These are phyloP conservation scores for Dolichotis patagonum DNA, from an alignment of 2,113 vertebrate species.

Conservation along the genomic window DNA sequence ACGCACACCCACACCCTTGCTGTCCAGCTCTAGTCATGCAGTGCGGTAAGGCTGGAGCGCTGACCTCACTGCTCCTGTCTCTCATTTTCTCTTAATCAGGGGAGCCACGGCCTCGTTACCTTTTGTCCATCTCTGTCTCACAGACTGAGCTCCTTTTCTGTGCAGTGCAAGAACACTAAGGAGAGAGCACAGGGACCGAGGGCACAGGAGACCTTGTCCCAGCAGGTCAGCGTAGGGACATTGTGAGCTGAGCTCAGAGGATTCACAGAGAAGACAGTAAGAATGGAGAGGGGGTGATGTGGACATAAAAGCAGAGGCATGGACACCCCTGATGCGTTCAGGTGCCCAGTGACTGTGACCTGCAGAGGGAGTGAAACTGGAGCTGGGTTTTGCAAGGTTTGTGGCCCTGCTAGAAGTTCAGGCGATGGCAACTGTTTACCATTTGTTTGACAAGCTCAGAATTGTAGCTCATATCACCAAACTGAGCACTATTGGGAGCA, in stretches of 20 bases:
- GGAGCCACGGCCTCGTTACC: background rate
- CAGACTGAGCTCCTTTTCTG: background rate
- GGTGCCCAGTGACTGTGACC: background rate
- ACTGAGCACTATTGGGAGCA: background rate
- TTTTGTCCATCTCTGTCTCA: background rate
- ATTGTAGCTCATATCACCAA: background rate
- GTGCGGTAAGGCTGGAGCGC: background rate
- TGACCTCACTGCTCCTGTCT: background rate
- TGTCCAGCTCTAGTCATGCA: background rate
- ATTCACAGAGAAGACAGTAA: background rate
- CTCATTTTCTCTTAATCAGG: background rate
- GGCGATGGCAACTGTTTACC: background rate
- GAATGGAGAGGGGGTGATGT: background rate
- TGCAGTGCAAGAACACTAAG: background rate
- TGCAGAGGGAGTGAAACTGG: background rate
- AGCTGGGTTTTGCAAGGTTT: background rate
- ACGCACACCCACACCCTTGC: background rate
- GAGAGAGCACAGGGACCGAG: background rate
- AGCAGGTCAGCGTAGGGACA: background rate
- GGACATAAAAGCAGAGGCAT: accelerated
- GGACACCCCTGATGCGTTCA: accelerated
- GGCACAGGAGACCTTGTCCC: background rate
- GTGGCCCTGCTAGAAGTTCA: background rate
- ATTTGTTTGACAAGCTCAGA: background rate
- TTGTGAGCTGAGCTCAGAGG: background rate